Conservation (phyloP, 2,113 vertebrate genomes). For the Platichthys stellatus region DNA sequence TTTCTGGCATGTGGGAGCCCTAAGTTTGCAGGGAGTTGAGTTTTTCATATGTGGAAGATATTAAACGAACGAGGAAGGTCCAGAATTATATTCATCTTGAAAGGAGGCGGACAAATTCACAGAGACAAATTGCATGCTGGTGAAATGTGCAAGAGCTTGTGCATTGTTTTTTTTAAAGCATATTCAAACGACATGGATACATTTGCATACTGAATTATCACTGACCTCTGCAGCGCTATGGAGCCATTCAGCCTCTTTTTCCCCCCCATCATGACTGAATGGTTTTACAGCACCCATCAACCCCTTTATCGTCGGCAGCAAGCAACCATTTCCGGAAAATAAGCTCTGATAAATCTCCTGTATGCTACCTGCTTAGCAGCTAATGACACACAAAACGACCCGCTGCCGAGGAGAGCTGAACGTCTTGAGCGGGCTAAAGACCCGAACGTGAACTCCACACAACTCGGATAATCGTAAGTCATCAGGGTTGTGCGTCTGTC, state of each 20-base stretch:
- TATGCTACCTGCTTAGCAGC: not conserved
- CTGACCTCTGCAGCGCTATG: not conserved
- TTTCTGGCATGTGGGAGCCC: too few relatives aligned
- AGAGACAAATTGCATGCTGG: not conserved
- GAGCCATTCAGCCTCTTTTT: not conserved
- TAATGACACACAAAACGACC: not conserved
- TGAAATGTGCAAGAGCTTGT: too few relatives aligned
- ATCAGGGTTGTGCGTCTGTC: too few relatives aligned
- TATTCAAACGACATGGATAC: not conserved
- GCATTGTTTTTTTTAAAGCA: not conserved
- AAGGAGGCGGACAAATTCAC: too few relatives aligned
- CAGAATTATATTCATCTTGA: too few relatives aligned
- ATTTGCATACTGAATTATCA: slow-evolving; percentile 8
- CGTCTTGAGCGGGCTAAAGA: too few relatives aligned
- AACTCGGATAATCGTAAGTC: too few relatives aligned
- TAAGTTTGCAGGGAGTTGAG: too few relatives aligned
- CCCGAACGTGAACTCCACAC: too few relatives aligned
- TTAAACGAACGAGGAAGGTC: too few relatives aligned
- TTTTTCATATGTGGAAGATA: too few relatives aligned
- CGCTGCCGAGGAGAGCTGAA: too few relatives aligned
- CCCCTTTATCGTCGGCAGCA: not conserved
- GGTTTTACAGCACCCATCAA: slow-evolving; percentile 15
- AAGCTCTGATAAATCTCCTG: not conserved
- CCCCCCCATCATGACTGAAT: not conserved
- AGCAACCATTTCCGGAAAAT: not conserved